Percentiles rank a stretch among this genome's conserved stretches.
Conservation (phyloP, 2,888 invertebrate species). For the Oeneis ivallda region DNA sequence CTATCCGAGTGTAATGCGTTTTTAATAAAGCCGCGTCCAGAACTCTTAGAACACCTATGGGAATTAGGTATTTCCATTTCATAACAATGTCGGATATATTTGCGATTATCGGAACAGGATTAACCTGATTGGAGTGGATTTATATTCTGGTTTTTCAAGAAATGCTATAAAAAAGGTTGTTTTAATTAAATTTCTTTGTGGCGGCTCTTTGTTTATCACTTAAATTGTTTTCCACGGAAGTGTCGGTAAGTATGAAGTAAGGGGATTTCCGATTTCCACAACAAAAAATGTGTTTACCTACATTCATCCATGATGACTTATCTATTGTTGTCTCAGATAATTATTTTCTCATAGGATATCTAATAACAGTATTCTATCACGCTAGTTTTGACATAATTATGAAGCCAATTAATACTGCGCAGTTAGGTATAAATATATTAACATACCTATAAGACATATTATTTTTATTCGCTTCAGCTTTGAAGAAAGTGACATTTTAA, state of each 20-base stretch:
- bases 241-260: constrained; percentile 63
- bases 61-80: constrained; percentile 44
- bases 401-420: constrained; percentile 28
- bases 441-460: too few relatives aligned
- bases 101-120: constrained; percentile 64
- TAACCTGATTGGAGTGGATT: constrained; percentile 61
- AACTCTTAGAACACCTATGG: constrained; percentile 1
- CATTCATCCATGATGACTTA: constrained; percentile 50
- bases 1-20: constrained; percentile 9
- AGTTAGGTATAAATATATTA: constrained; percentile 4
- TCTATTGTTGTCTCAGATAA: constrained; percentile 63
- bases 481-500: background rate
- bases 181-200: constrained; percentile 64
- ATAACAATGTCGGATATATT: constrained; percentile 55
- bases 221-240: constrained; percentile 62
- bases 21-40: background rate
- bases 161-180: constrained; percentile 55
- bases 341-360: constrained; percentile 65
- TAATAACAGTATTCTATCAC: constrained; percentile 52
- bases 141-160: constrained; percentile 70
- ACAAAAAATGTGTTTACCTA: constrained; percentile 43
- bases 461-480: background rate
- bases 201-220: constrained; percentile 46
- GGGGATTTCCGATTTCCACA: constrained; percentile 77
- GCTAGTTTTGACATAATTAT: constrained; percentile 42